Evolutionary conservation across 2,888 invertebrate species (phyloP).

Genomic region (Troides oblongomaculatus): DNA sequence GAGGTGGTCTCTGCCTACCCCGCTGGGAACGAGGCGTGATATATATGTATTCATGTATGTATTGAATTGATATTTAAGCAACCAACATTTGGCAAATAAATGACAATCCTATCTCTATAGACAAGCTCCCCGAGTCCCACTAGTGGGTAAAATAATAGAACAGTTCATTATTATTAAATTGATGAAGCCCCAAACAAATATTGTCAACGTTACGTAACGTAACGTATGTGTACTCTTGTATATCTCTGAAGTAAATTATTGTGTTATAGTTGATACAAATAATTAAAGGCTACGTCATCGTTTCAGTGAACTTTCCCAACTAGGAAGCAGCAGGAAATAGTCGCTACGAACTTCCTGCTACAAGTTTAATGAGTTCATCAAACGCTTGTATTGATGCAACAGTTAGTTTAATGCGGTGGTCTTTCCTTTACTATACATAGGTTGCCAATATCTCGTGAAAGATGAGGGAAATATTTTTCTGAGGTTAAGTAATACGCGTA

Average conservation of each 20-base stretch:
- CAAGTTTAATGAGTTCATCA: constrained; percentile 1
- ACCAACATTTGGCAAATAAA: no score
- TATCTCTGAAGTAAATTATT: neutral
- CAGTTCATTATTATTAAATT: neutral
- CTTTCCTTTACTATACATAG: no score
- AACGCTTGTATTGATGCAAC: neutral
- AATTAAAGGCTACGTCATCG: neutral
- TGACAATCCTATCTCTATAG: no score
- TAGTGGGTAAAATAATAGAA: no score
- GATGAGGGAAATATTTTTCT: no score
- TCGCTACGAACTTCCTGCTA: neutral
- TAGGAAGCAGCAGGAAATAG: neutral
- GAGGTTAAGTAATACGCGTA: no score
- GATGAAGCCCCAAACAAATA: neutral
- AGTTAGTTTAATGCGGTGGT: neutral
- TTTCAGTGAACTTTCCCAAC: neutral
- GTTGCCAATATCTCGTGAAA: no score
- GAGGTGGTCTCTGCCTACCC: no score
- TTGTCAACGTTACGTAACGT: neutral
- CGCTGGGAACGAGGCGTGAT: no score
- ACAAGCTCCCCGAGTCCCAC: no score
- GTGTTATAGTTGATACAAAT: neutral
- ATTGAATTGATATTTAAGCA: no score
- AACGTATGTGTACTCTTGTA: neutral
- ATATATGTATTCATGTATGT: no score